A percentile compares a stretch with the other conserved stretches of the same genome.
phyloP scores from a whole-genome alignment of 2,113 vertebrate species.

The Leucosticte australis region DNA sequence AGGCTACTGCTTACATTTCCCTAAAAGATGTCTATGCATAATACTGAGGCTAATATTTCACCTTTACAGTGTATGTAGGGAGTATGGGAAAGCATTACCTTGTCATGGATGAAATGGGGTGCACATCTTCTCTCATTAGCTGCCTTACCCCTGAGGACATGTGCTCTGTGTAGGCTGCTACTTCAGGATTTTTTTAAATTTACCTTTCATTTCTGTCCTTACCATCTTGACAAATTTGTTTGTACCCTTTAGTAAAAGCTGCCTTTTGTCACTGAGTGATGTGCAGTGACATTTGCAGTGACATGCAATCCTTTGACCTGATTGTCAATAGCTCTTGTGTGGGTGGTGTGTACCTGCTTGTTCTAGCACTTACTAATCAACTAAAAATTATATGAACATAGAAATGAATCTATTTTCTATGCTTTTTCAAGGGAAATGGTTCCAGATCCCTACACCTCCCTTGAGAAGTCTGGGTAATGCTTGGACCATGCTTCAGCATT shows the following conservation, averaged over 20 bases:
- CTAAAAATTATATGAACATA: background rate
- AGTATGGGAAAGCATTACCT: background rate
- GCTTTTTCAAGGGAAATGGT: background rate
- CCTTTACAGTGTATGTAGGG: background rate
- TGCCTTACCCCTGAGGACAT: background rate
- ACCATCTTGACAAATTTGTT: background rate
- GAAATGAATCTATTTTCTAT: background rate
- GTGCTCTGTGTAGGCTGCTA: background rate
- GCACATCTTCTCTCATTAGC: background rate
- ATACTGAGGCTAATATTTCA: background rate
- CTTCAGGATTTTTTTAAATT: background rate
- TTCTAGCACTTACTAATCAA: background rate
- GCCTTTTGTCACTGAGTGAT: background rate
- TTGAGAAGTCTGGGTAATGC: background rate
- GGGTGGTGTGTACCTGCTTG: background rate
- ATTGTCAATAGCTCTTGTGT: background rate
- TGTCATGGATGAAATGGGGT: background rate
- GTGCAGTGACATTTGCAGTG: background rate
- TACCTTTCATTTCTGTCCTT: background rate
- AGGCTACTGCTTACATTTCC: background rate
- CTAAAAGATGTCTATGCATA: background rate
- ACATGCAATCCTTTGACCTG: background rate
- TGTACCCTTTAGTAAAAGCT: background rate
- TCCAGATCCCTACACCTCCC: background rate
- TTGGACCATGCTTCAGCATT: background rate